Evolutionary conservation across 2,888 invertebrate species (phyloP).

Genomic region (Ichneumon xanthorius): DNA sequence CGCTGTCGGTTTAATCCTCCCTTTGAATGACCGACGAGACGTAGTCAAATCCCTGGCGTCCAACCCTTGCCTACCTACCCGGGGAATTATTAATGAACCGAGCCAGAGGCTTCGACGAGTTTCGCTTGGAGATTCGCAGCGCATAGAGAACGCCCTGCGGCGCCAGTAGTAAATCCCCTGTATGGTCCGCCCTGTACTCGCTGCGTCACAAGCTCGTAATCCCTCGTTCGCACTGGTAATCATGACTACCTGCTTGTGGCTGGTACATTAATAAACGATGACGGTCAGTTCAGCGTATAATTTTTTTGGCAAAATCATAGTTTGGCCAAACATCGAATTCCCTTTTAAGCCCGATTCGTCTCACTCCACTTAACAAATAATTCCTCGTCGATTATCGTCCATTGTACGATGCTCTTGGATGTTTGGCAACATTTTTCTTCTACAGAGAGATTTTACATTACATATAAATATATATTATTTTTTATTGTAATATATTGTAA

Average conservation of each 20-base stretch:
- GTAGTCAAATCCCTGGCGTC: constrained; percentile 1
- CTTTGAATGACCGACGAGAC: not conserved
- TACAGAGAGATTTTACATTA: too few relatives aligned
- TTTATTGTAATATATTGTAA: too few relatives aligned
- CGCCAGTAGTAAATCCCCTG: constrained; percentile 15
- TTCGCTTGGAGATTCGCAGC: not conserved
- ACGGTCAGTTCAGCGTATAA: not conserved
- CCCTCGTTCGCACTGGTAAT: not conserved
- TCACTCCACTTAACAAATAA: constrained; percentile 28
- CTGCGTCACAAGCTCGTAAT: constrained; percentile 5
- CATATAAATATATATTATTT: not conserved
- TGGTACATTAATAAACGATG: not conserved
- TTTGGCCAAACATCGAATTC: too few relatives aligned
- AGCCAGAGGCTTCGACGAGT: not conserved
- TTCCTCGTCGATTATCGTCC: constrained; percentile 12
- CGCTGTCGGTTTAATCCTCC: not conserved
- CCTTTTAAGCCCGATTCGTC: not conserved
- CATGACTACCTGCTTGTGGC: not conserved
- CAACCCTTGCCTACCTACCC: not conserved
- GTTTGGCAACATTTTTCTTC: too few relatives aligned
- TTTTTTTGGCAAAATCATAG: not conserved
- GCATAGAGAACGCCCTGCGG: not conserved
- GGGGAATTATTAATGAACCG: constrained; percentile 7
- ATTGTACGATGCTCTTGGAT: not conserved
- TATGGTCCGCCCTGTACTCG: constrained; percentile 16